These are phyloP conservation scores for Meloidogyne hapla DNA, from an alignment of 1,140 invertebrate genomes.

Conservation along the genomic window DNA sequence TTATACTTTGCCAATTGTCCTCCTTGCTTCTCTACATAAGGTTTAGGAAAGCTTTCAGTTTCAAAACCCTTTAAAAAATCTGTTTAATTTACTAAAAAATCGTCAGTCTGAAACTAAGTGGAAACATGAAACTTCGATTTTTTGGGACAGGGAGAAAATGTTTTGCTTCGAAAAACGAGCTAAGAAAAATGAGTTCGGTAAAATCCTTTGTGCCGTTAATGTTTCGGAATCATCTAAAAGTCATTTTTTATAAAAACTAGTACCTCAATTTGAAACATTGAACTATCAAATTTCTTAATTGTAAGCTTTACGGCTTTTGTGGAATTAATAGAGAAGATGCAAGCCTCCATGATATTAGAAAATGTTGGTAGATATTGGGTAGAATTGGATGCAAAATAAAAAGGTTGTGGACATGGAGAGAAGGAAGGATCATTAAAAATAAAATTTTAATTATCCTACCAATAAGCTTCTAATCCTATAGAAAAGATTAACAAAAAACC, in stretches of 20 bases:
- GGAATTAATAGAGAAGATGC: constrained; percentile 35
- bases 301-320: constrained; percentile 27
- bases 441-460: too few species aligned
- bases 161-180: too few species aligned
- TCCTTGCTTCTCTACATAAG: background rate
- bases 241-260: too few species aligned
- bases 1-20: constrained; percentile 3
- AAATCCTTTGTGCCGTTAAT: too few species aligned
- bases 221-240: too few species aligned
- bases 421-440: background rate
- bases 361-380: constrained; percentile 18
- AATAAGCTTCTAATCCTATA: too few species aligned
- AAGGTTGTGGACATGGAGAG: constrained; percentile 30
- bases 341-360: constrained; percentile 10
- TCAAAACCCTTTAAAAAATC: constrained; percentile 31
- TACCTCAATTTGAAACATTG: background rate
- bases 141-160: too few species aligned
- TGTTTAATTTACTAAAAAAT: too few species aligned
- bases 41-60: constrained; percentile 34
- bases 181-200: too few species aligned
- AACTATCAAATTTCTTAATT: constrained; percentile 1
- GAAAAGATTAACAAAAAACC: background rate
- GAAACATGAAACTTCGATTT: too few species aligned
- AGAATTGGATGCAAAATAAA: constrained; percentile 22
- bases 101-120: too few species aligned